A percentile compares a stretch with the other conserved stretches of the same genome.
Evolutionary conservation across 2,797 vertebrate genomes (phyloP).

Genomic region (Tamandua tetradactyla): DNA sequence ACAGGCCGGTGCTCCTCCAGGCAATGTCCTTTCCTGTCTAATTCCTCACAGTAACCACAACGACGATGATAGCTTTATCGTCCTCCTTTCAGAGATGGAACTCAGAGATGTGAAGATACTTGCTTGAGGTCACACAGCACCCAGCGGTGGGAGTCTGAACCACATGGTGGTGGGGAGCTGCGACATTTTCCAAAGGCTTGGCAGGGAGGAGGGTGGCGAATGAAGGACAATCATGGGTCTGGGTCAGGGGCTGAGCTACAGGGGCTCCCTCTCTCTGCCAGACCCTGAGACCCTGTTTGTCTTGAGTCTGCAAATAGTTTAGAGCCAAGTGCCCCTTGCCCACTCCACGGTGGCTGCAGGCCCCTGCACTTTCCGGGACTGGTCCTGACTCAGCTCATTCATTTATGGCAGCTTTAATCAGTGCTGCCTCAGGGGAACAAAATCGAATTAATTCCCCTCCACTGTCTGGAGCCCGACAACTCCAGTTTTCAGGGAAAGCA

Average conservation of each 20-base stretch:
- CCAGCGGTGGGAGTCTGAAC: accelerated
- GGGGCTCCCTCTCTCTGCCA: background rate
- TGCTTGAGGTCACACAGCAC: background rate
- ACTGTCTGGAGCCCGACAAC: background rate
- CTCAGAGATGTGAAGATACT: background rate
- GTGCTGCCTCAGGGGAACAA: background rate
- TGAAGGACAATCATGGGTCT: accelerated
- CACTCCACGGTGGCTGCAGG: background rate
- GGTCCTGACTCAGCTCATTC: background rate
- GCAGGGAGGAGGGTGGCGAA: too few relatives aligned
- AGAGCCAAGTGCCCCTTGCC: background rate
- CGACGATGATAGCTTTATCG: background rate
- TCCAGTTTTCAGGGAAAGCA: background rate
- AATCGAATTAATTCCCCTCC: background rate
- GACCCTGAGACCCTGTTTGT: background rate
- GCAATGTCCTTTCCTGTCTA: background rate
- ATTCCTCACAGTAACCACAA: background rate
- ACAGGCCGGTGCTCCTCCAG: accelerated
- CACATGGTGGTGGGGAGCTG: background rate
- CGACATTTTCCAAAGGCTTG: too few relatives aligned
- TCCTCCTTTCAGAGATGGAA: background rate
- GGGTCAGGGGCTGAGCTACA: too few relatives aligned
- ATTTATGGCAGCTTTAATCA: background rate
- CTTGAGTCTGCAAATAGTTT: background rate
- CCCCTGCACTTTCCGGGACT: background rate